A percentile compares a stretch with the other conserved stretches of the same genome.
phyloP scores from a whole-genome alignment of 1,140 invertebrate species.

The Anadara kagoshimensis region DNA sequence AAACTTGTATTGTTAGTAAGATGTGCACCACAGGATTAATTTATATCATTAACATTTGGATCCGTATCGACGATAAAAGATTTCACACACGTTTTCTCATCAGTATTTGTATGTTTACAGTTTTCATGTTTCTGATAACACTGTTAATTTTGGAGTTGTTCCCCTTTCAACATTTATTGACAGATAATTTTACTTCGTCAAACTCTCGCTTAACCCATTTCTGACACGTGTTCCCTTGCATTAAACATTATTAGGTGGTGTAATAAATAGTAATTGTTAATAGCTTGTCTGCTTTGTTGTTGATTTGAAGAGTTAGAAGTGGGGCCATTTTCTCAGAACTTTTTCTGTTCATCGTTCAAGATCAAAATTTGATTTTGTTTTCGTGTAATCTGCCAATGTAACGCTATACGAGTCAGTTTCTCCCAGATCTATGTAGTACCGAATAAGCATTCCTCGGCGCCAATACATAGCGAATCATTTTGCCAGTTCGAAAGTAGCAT shows the following conservation, averaged over 20 bases:
- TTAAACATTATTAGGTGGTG: constrained; percentile 3
- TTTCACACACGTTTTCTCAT: too few relatives aligned
- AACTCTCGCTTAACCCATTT: constrained; percentile 6
- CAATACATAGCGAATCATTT: constrained; percentile 6
- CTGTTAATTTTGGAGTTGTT: too few relatives aligned
- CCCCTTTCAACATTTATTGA: too few relatives aligned
- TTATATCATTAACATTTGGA: too few relatives aligned
- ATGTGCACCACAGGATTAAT: too few relatives aligned
- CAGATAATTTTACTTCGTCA: too few relatives aligned
- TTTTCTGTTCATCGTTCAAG: constrained; percentile 1
- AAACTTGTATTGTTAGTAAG: too few relatives aligned
- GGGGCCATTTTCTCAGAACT: neutral
- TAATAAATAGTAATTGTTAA: constrained; percentile 7
- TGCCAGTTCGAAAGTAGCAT: constrained; percentile 5
- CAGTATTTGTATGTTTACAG: too few relatives aligned
- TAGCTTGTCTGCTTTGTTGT: neutral
- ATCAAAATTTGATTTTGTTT: neutral
- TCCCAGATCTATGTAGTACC: constrained; percentile 5
- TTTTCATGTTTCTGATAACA: too few relatives aligned
- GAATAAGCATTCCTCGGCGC: neutral
- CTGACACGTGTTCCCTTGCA: constrained; percentile 16
- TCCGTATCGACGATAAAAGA: too few relatives aligned
- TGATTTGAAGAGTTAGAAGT: neutral
- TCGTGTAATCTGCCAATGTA: constrained; percentile 1
- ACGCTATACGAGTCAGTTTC: neutral